phyloP scores from a whole-genome alignment of 2,797 vertebrate genomes.

The Pseudochirops cupreus region DNA sequence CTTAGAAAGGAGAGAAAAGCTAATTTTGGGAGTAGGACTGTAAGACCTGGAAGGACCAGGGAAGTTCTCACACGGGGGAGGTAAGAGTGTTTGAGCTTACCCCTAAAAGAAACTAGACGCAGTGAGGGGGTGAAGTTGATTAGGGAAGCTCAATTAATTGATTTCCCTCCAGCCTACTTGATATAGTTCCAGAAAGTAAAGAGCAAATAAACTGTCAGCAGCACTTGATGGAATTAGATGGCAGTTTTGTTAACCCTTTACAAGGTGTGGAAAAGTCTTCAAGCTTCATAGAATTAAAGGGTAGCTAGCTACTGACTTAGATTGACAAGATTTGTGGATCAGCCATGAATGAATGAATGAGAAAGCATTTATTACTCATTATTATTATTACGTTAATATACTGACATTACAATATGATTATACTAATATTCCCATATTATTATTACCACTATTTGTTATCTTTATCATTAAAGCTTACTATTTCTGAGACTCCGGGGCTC shows the following conservation, averaged over 20 bases:
- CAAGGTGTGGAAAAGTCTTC: background rate
- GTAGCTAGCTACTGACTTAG: too few species aligned
- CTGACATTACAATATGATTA: background rate
- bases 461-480: background rate
- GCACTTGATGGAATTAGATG: background rate
- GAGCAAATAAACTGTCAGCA: background rate
- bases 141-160: background rate
- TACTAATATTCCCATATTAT: background rate
- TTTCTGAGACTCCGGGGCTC: background rate
- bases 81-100: background rate
- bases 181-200: background rate
- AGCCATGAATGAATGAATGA: background rate
- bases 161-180: background rate
- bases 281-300: background rate
- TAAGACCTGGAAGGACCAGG: background rate
- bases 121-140: background rate
- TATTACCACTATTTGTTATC: background rate
- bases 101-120: background rate
- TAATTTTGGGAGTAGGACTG: background rate
- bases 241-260: background rate
- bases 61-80: background rate
- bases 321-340: background rate
- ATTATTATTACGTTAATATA: background rate
- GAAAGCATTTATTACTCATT: background rate
- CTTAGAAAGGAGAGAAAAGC: background rate